A percentile compares a stretch with the other conserved stretches of the same genome.
Evolutionary conservation across 2,113 vertebrate species (phyloP).

Genomic region (Heloderma charlesbogerti): DNA sequence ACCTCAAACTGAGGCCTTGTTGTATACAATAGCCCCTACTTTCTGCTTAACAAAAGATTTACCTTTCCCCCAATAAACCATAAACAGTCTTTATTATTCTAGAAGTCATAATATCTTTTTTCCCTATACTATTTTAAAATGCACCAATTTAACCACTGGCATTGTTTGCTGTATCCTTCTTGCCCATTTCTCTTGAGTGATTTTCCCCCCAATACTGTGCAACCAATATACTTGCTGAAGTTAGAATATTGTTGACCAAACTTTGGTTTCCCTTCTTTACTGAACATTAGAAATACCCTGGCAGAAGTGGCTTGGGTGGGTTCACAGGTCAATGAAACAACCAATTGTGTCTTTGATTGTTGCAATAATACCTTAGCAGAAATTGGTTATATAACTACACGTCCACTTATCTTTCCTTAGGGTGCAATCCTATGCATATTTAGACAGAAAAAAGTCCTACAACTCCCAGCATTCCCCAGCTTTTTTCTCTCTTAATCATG

Average conservation of each 20-base stretch:
- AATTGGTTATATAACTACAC: not conserved
- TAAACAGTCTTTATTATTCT: not conserved
- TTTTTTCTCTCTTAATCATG: no score
- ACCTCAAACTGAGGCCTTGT: not conserved
- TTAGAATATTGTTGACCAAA: not conserved
- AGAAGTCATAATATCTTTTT: not conserved
- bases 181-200: not conserved
- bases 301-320: not conserved
- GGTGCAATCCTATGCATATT: no score
- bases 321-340: not conserved
- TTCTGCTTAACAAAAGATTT: not conserved
- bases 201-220: not conserved
- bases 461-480: no score
- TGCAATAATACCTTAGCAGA: not conserved
- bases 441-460: no score
- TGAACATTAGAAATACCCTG: not conserved
- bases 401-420: no score
- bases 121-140: not conserved
- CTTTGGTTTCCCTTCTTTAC: not conserved
- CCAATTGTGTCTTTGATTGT: not conserved
- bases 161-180: not conserved
- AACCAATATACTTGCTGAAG: not conserved
- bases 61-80: not conserved
- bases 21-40: not conserved
- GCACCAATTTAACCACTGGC: not conserved